Conservation (phyloP, 2,888 invertebrate species). For the Anticlea derivata region DNA sequence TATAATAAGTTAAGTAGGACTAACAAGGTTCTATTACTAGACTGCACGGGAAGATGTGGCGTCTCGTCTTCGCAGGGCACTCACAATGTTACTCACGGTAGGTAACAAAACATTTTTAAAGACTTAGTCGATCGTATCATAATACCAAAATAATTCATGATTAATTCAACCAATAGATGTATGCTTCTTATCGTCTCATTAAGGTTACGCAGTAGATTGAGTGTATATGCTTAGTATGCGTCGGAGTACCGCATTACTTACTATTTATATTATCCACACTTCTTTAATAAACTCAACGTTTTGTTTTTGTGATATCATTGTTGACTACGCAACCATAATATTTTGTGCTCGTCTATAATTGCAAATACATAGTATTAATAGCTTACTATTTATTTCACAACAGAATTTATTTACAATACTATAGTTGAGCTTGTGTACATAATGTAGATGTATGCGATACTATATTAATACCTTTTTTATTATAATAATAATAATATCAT, state of each 20-base stretch:
- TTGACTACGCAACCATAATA: neutral
- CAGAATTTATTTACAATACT: conserved; percentile 1
- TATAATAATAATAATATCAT: conserved; percentile 4
- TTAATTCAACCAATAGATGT: conserved; percentile 3
- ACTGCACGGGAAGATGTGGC: neutral
- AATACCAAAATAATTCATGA: conserved; percentile 10
- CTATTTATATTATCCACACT: conserved; percentile 1
- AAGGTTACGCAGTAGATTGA: neutral
- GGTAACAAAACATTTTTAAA: conserved; percentile 14
- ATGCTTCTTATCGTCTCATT: neutral
- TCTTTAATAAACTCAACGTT: neutral
- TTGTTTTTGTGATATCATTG: conserved; percentile 1
- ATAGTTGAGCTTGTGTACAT: conserved; percentile 16
- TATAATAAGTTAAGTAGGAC: neutral
- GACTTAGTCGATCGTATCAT: conserved; percentile 21
- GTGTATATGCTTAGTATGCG: neutral
- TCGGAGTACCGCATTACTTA: neutral
- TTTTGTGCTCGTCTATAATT: neutral
- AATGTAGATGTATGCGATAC: conserved; percentile 18
- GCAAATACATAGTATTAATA: no score
- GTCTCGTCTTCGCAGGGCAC: neutral
- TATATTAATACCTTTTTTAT: conserved; percentile 3
- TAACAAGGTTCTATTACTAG: neutral
- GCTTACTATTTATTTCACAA: conserved; percentile 11
- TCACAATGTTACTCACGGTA: conserved; percentile 14